Evolutionary conservation across 2,888 invertebrate genomes (phyloP).

Genomic region (Ctena decussata): DNA sequence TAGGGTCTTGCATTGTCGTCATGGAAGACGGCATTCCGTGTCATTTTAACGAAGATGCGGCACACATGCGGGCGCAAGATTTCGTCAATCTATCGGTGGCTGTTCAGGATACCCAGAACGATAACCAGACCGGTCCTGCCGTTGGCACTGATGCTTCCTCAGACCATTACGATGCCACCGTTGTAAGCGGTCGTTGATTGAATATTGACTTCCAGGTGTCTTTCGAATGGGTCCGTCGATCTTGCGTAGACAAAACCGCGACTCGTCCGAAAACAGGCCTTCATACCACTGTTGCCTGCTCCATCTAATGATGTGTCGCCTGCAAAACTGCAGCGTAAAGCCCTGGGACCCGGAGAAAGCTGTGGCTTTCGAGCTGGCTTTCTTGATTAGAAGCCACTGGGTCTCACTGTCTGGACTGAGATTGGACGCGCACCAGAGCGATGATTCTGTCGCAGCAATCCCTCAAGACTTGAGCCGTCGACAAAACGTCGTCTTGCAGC

Average conservation of each 20-base stretch:
- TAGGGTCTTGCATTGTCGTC: slow-evolving; percentile 17
- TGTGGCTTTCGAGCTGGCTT: not conserved
- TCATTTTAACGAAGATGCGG: not conserved
- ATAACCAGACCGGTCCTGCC: not conserved
- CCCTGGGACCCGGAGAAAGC: not conserved
- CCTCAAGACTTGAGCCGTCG: not conserved
- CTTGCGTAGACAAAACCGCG: no score
- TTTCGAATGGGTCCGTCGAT: no score
- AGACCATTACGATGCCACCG: not conserved
- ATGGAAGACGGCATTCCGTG: not conserved
- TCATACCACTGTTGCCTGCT: not conserved
- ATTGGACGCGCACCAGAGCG: not conserved
- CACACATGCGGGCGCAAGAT: not conserved
- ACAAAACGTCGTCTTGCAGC: not conserved
- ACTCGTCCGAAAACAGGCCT: not conserved
- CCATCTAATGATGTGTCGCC: not conserved
- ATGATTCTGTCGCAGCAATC: not conserved
- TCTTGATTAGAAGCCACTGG: not conserved
- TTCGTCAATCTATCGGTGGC: not conserved
- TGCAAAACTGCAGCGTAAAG: not conserved
- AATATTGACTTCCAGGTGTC: not conserved
- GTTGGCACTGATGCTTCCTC: not conserved
- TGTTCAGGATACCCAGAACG: not conserved
- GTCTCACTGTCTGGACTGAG: not conserved
- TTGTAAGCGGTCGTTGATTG: not conserved